phyloP scores from a whole-genome alignment of 2,797 vertebrate genomes.

The Dicrostonyx torquatus region DNA sequence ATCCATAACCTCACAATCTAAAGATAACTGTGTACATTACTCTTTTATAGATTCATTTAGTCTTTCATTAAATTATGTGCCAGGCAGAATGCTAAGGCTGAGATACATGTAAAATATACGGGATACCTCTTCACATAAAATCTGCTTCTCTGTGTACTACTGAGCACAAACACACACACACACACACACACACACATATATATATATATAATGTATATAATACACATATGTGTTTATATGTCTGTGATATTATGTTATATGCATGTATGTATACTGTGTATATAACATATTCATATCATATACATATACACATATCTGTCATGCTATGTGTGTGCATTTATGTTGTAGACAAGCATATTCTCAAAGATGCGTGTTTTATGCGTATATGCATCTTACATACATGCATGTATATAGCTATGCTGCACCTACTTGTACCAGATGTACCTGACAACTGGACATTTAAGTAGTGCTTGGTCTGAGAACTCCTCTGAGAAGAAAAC shows the following conservation, averaged over 20 bases:
- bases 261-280: neutral
- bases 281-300: neutral
- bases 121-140: neutral
- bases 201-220: neutral
- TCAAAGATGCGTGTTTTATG: neutral
- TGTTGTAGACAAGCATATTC: neutral
- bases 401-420: neutral
- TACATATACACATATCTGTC: neutral
- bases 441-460: neutral
- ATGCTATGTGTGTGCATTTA: neutral
- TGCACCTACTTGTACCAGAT: neutral
- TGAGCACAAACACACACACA: neutral
- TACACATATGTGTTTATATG: neutral
- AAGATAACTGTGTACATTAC: constrained; percentile 24
- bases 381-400: neutral
- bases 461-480: neutral
- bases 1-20: constrained; percentile 60
- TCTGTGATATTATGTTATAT: neutral
- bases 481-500: neutral
- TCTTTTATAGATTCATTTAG: constrained; percentile 30
- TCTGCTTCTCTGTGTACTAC: neutral
- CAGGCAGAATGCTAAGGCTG: neutral
- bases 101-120: neutral
- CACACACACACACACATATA: too few relatives aligned
- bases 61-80: neutral